phyloP scores from a whole-genome alignment of 2,888 invertebrate species.

The Hedya salicella region DNA sequence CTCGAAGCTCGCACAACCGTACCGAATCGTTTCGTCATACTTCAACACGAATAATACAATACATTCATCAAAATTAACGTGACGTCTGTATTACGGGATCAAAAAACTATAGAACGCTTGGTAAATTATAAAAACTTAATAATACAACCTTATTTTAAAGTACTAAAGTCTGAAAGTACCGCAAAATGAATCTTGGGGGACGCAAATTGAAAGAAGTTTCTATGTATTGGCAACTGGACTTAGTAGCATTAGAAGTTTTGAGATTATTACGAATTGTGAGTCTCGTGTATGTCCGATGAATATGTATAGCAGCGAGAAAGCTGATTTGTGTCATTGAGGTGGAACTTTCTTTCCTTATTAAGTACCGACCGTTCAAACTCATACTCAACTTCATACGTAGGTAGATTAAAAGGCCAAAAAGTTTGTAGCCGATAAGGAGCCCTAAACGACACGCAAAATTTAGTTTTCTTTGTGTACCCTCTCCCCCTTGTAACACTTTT shows the following conservation, averaged over 20 bases:
- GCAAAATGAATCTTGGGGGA: neutral
- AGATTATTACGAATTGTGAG: slow-evolving; percentile 38
- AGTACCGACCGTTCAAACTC: neutral
- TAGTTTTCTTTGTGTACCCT: too few relatives aligned
- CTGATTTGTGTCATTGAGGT: slow-evolving; percentile 2
- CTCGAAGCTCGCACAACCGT: slow-evolving; percentile 44
- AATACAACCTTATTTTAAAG: slow-evolving; percentile 1
- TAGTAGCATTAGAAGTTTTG: slow-evolving; percentile 43
- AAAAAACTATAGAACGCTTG: slow-evolving; percentile 18
- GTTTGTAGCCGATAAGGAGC: too few relatives aligned
- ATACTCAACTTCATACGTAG: too few relatives aligned
- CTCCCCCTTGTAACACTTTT: too few relatives aligned
- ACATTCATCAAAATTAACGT: slow-evolving; percentile 65
- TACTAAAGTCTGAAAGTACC: neutral
- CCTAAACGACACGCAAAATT: too few relatives aligned
- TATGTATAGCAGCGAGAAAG: slow-evolving; percentile 18
- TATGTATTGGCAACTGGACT: slow-evolving; percentile 44
- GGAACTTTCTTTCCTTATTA: slow-evolving; percentile 14
- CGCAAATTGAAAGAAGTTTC: slow-evolving; percentile 20
- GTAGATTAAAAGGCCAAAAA: too few relatives aligned
- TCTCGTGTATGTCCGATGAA: slow-evolving; percentile 23
- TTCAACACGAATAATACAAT: slow-evolving; percentile 47
- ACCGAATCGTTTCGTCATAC: slow-evolving; percentile 50
- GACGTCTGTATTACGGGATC: slow-evolving; percentile 60
- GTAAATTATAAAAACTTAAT: neutral